A percentile compares a stretch with the other conserved stretches of the same genome.
Conservation (phyloP, 2,797 vertebrate species). For the Zalophus californianus region DNA sequence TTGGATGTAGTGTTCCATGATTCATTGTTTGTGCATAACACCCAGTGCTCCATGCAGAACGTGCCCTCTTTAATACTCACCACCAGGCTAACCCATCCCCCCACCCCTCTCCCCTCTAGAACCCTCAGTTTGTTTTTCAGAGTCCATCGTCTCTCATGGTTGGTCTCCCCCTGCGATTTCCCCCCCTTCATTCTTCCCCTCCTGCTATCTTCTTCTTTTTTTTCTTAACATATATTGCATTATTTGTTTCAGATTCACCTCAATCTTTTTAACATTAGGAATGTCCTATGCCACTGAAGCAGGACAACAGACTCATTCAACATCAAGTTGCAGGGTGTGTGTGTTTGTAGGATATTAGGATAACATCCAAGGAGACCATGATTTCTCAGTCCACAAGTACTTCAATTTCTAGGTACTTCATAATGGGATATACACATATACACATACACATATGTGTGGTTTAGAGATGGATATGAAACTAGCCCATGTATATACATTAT, state of each 20-base stretch:
- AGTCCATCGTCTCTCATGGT: too few species aligned
- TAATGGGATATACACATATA: not conserved
- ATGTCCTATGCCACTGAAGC: not conserved
- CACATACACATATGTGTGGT: not conserved
- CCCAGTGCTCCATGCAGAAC: too few species aligned
- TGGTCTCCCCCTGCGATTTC: too few species aligned
- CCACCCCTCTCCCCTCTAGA: too few species aligned
- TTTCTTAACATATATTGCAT: too few species aligned
- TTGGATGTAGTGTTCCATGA: too few species aligned
- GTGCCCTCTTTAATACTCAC: too few species aligned
- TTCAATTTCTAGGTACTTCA: constrained; percentile 43
- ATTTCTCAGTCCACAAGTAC: not conserved
- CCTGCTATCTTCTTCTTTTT: too few species aligned
- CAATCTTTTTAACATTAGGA: constrained; percentile 3
- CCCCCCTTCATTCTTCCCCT: too few species aligned
- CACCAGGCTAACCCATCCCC: too few species aligned
- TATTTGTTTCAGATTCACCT: not conserved
- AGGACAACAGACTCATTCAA: not conserved
- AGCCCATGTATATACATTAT: not conserved
- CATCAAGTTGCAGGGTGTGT: not conserved
- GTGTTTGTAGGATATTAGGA: not conserved
- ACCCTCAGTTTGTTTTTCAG: too few species aligned
- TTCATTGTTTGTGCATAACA: too few species aligned
- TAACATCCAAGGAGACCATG: not conserved
- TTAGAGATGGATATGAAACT: constrained; percentile 38